Base-by-base conservation (phyloP, 2,888 invertebrate genomes). In the Autographa gamma region DNA sequence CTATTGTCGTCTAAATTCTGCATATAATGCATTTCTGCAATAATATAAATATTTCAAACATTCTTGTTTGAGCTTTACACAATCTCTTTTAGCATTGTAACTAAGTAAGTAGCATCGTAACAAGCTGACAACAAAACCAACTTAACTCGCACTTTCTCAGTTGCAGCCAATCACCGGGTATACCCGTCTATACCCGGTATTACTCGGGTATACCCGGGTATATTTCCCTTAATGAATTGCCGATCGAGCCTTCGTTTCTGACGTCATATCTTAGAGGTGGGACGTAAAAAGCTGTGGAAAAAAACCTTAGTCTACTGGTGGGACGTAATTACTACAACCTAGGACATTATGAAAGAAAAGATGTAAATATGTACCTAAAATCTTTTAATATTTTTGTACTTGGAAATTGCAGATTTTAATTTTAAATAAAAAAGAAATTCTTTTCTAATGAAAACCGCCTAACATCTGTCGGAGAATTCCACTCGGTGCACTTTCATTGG, bases 211-310 rank as follows among this genome's bases (percentile, higher is more conserved):
- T 25, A 25, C 25, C 62, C 52, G 65, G 60, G 60, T 18, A 66
- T 48, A 74, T 67, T 81, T 65, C 59, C 69, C 59, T 61, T 71
- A 81, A 81, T 71, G 69, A 76, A 73, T 73, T 63, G 68, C 59
- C 66, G 60, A 73, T 76, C 54, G 67, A 66, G 75, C 71, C 65
- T 66, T 14, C 66, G 63, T 16, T 60, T 58, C 43, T 66, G 72
- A 79, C 69, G 70, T 72, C 66, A 74, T 52, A 63, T 16, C 32
- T 65, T 64, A 31, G 48, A 73, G 71, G 66, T 77, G 70, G 74
- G 77, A 81, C 79, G 81, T 83, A 83, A 86, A 81, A 83, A 78
- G 79, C 73, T 77, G 66, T 74, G 77, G 81, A 82, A 83, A 79
- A 84, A 85, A 85, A 80, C 66, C 67, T 69, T 63, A 75, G 76